Evolutionary conservation across 2,888 invertebrate species (phyloP).

Genomic region (Plutella xylostella): DNA sequence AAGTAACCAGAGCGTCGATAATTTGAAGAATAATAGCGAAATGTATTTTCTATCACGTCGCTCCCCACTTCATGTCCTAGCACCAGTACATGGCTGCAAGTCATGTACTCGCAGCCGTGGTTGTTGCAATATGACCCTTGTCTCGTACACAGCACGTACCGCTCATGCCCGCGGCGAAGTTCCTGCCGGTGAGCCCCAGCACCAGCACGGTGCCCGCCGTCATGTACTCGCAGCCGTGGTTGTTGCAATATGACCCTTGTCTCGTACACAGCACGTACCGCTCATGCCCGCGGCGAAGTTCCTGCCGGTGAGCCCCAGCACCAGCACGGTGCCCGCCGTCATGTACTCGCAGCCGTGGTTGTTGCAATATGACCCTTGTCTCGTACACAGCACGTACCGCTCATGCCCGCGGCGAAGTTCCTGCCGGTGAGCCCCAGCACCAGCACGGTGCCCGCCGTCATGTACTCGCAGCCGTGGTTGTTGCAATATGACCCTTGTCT

Average conservation of each 20-base stretch:
- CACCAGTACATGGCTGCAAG: slow-evolving; percentile 93
- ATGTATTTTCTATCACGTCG: too few relatives aligned
- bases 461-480: slow-evolving; percentile 99
- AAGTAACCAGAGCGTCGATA: too few relatives aligned
- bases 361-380: too few relatives aligned
- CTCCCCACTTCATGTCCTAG: too few relatives aligned
- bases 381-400: slow-evolving; percentile 77
- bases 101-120: slow-evolving; percentile 99
- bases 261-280: too few relatives aligned
- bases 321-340: slow-evolving; percentile 94
- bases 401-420: slow-evolving; percentile 99
- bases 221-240: slow-evolving; percentile 99
- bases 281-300: slow-evolving; percentile 99
- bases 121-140: too few relatives aligned
- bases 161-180: slow-evolving; percentile 99
- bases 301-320: slow-evolving; percentile 94
- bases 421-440: slow-evolving; percentile 95
- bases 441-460: slow-evolving; percentile 95
- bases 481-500: too few relatives aligned
- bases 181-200: slow-evolving; percentile 94
- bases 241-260: too few relatives aligned
- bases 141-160: too few relatives aligned
- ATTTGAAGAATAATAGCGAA: too few relatives aligned
- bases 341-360: slow-evolving; percentile 99
- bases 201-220: slow-evolving; percentile 94